Conservation (phyloP, 2,888 invertebrate genomes). For the Machimus atricapillus region DNA sequence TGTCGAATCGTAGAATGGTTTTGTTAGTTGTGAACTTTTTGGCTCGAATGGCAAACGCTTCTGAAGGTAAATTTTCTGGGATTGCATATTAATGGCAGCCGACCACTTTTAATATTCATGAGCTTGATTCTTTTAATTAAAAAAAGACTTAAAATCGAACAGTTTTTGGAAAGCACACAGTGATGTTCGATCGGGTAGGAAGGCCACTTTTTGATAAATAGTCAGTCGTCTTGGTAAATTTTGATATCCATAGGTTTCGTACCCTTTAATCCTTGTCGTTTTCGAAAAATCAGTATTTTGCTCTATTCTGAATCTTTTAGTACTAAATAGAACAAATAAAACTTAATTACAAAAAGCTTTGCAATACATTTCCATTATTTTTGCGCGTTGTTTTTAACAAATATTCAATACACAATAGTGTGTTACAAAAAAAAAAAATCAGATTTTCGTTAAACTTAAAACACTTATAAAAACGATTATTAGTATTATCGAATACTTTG, state of each 20-base stretch:
- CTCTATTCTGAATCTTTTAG: not conserved
- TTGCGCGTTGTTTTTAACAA: not conserved
- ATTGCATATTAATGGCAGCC: not conserved
- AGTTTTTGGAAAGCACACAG: not conserved
- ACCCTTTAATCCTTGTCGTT: not conserved
- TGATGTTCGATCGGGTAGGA: not conserved
- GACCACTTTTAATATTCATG: constrained; percentile 13
- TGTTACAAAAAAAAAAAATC: not conserved
- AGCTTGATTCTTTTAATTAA: not conserved
- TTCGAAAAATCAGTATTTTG: not conserved
- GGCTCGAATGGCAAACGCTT: not conserved
- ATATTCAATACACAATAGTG: not conserved
- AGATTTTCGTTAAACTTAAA: not conserved
- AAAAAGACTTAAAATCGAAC: not conserved
- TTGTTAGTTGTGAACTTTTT: not conserved
- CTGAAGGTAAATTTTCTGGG: not conserved
- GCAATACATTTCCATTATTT: not conserved
- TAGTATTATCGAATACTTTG: not conserved
- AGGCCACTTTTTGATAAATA: not conserved
- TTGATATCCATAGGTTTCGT: not conserved
- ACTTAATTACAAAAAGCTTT: not conserved
- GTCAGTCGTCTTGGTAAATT: not conserved
- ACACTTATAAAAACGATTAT: not conserved
- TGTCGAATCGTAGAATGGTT: not conserved
- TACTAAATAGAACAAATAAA: not conserved